Conservation (phyloP, 2,888 invertebrate genomes). For the Drosophila infuscata region DNA sequence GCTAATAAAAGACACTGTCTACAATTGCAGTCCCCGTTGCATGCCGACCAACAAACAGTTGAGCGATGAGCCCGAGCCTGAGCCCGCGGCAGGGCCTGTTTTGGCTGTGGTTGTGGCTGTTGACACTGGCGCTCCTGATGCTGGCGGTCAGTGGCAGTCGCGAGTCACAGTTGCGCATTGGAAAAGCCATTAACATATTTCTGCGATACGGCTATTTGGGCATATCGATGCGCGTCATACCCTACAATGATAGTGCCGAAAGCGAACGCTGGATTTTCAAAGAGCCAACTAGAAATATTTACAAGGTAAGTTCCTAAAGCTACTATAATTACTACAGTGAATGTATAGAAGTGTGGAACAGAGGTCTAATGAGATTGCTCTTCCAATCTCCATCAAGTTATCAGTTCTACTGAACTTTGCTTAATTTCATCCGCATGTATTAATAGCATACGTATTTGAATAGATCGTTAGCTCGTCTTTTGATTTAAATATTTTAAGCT, state of each 20-base stretch:
- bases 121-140: constrained; percentile 81
- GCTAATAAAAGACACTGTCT: constrained; percentile 15
- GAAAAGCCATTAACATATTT: constrained; percentile 94
- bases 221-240: constrained; percentile 93
- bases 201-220: constrained; percentile 92
- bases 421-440: background rate
- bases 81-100: constrained; percentile 71
- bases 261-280: constrained; percentile 90
- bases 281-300: constrained; percentile 87
- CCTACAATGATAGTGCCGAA: constrained; percentile 92
- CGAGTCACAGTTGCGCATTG: constrained; percentile 87
- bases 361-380: background rate
- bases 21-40: constrained; percentile 50
- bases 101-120: constrained; percentile 74
- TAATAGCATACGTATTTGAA: background rate
- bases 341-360: background rate
- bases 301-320: constrained; percentile 80
- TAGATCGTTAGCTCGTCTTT: background rate
- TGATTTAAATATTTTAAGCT: constrained; percentile 4
- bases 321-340: background rate
- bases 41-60: constrained; percentile 63
- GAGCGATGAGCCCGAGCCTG: constrained; percentile 82
- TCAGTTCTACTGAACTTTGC: background rate
- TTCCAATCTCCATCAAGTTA: background rate
- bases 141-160: constrained; percentile 79